phyloP scores from a whole-genome alignment of 2,797 vertebrate species.

The Peromyscus melanophrys region DNA sequence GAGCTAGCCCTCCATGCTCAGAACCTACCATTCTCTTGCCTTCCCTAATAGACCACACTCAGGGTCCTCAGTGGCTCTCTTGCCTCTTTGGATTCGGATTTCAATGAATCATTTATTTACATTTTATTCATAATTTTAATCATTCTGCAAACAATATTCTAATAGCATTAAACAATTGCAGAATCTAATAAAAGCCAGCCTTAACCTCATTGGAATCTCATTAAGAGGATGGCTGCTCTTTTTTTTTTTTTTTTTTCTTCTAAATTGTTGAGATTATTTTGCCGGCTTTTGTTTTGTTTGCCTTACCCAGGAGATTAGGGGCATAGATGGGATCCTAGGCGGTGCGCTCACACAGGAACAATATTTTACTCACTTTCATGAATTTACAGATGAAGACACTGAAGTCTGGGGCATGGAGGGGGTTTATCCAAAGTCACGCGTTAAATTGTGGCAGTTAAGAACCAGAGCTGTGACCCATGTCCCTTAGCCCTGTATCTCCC shows the following conservation, averaged over 20 bases:
- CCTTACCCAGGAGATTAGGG: background rate
- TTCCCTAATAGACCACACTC: background rate
- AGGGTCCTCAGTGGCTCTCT: background rate
- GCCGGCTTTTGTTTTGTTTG: conserved; percentile 58
- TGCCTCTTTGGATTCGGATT: conserved; percentile 52
- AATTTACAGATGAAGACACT: conserved; percentile 72
- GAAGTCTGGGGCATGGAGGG: conserved; percentile 19
- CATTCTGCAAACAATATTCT: conserved; percentile 70
- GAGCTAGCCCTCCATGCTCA: background rate
- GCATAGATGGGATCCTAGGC: background rate
- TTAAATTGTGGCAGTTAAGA: background rate
- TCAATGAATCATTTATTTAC: conserved; percentile 71
- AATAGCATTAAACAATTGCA: conserved; percentile 78
- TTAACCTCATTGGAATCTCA: conserved; percentile 79
- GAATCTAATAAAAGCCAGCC: conserved; percentile 78
- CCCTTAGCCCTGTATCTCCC: background rate
- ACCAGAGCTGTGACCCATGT: conserved; percentile 18
- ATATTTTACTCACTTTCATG: conserved; percentile 20
- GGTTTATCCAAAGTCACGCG: conserved; percentile 62
- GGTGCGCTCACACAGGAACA: background rate
- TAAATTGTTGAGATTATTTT: conserved; percentile 68
- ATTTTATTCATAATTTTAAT: conserved; percentile 72
- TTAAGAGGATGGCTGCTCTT: conserved; percentile 70
- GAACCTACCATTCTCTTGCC: too few relatives aligned
- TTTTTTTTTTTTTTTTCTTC: conserved; percentile 65